Evolutionary conservation across 2,113 vertebrate genomes (phyloP).

Genomic region (Gymnocephalus cernua): DNA sequence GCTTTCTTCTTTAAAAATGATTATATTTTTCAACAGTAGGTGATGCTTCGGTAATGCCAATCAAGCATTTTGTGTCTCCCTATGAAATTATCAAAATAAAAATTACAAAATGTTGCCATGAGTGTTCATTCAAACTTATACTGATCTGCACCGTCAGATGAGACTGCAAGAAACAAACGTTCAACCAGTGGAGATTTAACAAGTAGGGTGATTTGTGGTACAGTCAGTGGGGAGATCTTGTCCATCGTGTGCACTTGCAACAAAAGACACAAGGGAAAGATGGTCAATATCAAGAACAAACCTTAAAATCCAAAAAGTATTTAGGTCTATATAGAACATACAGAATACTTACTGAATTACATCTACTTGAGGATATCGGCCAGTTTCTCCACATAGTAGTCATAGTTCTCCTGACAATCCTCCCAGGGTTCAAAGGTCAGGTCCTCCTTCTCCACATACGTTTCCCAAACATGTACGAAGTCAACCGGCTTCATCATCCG

Average conservation of each 20-base stretch:
- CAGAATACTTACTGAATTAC: slow-evolving; percentile 27
- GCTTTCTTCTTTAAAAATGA: background rate
- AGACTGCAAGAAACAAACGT: slow-evolving; percentile 21
- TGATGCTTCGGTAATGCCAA: background rate
- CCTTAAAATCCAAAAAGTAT: background rate
- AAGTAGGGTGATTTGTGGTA: slow-evolving; percentile 23
- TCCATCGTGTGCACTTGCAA: slow-evolving; percentile 36
- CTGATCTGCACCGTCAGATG: slow-evolving; percentile 15
- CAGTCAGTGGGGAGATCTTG: slow-evolving; percentile 15
- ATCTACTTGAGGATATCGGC: slow-evolving; percentile 88
- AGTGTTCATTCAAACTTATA: slow-evolving; percentile 40
- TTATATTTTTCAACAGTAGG: slow-evolving; percentile 25
- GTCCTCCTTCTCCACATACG: slow-evolving; percentile 94
- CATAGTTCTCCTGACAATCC: slow-evolving; percentile 95
- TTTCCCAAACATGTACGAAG: slow-evolving; percentile 93
- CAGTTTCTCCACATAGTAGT: slow-evolving; percentile 92
- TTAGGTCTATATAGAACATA: background rate
- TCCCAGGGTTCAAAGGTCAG: slow-evolving; percentile 92
- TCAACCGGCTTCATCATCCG: slow-evolving; percentile 95
- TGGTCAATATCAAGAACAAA: slow-evolving; percentile 18
- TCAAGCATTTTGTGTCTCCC: slow-evolving; percentile 29
- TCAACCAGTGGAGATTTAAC: slow-evolving; percentile 22
- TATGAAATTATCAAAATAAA: slow-evolving; percentile 59
- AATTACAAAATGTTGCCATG: slow-evolving; percentile 53
- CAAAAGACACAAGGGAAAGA: background rate